A percentile compares a stretch with the other conserved stretches of the same genome.
Evolutionary conservation across 2,113 vertebrate species (phyloP).

Genomic region (Grammomys surdaster): DNA sequence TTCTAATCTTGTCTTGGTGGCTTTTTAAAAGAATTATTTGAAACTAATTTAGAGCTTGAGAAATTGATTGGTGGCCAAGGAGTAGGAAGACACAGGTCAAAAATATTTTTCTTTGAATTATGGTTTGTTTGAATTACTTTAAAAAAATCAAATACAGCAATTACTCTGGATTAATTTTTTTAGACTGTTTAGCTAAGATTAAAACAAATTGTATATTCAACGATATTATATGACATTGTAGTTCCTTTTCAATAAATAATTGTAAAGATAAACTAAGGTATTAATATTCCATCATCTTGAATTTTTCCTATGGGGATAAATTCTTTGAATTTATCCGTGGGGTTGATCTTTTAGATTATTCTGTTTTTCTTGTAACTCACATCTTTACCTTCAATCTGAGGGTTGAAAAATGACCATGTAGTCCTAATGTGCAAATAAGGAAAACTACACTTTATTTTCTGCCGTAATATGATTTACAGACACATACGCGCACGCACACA

Average conservation of each 20-base stretch:
- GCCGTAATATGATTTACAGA: neutral
- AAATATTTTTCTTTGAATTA: neutral
- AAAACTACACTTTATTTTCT: neutral
- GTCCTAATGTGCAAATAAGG: neutral
- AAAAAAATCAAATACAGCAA: neutral
- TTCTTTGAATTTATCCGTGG: neutral
- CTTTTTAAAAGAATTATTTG: neutral
- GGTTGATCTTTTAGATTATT: neutral
- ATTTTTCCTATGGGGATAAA: neutral
- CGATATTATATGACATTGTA: neutral
- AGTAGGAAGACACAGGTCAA: neutral
- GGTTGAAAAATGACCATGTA: neutral
- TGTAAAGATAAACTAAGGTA: neutral
- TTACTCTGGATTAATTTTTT: neutral
- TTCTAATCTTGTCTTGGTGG: neutral
- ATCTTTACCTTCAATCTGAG: neutral
- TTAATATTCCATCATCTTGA: neutral
- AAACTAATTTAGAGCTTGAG: neutral
- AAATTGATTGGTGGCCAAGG: neutral
- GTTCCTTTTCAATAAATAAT: neutral
- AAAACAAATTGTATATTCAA: constrained; percentile 4
- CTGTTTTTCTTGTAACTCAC: neutral
- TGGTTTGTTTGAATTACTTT: neutral
- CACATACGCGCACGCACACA: neutral
- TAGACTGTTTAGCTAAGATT: constrained; percentile 8